Conservation (phyloP, 2,888 invertebrate genomes). For the Nomada fabriciana region DNA sequence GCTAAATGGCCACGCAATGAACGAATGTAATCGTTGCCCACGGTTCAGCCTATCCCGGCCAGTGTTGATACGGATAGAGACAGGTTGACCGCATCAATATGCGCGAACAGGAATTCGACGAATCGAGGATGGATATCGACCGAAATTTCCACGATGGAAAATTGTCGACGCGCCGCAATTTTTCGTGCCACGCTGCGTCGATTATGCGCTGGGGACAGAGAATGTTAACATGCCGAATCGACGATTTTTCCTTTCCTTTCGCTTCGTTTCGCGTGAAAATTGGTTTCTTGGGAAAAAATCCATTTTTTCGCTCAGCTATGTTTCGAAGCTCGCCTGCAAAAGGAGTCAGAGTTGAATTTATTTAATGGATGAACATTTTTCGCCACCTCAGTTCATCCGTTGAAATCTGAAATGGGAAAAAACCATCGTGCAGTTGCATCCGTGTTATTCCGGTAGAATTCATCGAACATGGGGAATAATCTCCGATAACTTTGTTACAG, state of each 20-base stretch:
- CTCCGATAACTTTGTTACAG: neutral
- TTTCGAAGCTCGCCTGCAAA: too few relatives aligned
- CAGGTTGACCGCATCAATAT: slow-evolving; percentile 40
- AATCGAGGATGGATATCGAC: slow-evolving; percentile 35
- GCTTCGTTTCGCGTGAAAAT: neutral
- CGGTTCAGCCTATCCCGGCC: slow-evolving; percentile 20
- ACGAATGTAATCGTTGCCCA: slow-evolving; percentile 30
- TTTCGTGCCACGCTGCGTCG: slow-evolving; percentile 12
- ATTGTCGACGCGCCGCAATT: slow-evolving; percentile 23
- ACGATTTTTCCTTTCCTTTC: neutral
- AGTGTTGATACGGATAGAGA: slow-evolving; percentile 30
- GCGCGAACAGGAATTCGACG: slow-evolving; percentile 34
- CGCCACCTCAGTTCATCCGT: too few relatives aligned
- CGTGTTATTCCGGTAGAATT: neutral
- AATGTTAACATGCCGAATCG: slow-evolving; percentile 21
- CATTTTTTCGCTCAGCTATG: neutral
- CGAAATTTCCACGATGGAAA: slow-evolving; percentile 17
- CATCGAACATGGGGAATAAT: neutral
- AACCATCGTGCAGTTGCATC: neutral
- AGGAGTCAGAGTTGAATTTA: too few relatives aligned
- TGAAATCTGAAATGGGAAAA: too few relatives aligned
- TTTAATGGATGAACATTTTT: too few relatives aligned
- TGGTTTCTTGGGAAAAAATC: neutral
- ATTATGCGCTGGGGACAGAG: neutral
- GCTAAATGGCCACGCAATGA: neutral